Percentiles rank a stretch among this genome's conserved stretches.
Conservation (phyloP, 2,113 vertebrate species). For the Odontesthes bonariensis region DNA sequence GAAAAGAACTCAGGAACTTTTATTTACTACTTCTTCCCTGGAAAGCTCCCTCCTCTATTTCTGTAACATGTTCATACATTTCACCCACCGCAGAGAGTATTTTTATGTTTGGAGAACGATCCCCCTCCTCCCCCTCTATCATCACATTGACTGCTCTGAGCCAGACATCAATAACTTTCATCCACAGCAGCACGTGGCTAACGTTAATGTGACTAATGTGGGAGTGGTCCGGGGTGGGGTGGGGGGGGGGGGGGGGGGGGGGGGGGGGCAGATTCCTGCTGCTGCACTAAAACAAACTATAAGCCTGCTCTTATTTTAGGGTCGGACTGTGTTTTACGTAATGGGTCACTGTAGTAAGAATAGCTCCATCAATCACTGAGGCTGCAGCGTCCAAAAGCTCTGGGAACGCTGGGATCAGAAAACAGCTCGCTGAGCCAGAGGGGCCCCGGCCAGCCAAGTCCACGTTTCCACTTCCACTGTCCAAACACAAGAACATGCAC, state of each 20-base stretch:
- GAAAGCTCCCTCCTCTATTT: constrained; percentile 1
- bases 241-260: no score
- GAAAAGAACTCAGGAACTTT: no score
- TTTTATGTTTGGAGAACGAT: not conserved
- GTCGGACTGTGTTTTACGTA: constrained; percentile 74
- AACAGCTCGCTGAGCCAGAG: constrained; percentile 47
- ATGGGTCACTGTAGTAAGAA: constrained; percentile 69
- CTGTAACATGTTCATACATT: constrained; percentile 5
- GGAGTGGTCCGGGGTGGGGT: constrained; percentile 6
- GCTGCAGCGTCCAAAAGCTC: constrained; percentile 53
- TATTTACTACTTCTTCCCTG: no score
- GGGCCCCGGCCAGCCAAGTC: constrained; percentile 14
- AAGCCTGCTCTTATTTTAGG: constrained; percentile 75
- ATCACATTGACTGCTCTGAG: constrained; percentile 3
- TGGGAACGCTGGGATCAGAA: constrained; percentile 70
- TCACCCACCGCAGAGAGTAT: not conserved
- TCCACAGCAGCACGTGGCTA: constrained; percentile 26
- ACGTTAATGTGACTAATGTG: constrained; percentile 51
- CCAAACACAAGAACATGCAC: not conserved
- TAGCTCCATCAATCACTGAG: constrained; percentile 75
- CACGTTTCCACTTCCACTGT: constrained; percentile 17
- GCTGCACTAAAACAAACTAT: constrained; percentile 70
- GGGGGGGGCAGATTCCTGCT: constrained; percentile 46
- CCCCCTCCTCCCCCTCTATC: not conserved
- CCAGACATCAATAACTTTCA: constrained; percentile 30